Percentiles rank a stretch among this genome's conserved stretches.
These are phyloP conservation scores for Hyles lineata DNA, from an alignment of 2,888 invertebrate species.

Conservation along the genomic window DNA sequence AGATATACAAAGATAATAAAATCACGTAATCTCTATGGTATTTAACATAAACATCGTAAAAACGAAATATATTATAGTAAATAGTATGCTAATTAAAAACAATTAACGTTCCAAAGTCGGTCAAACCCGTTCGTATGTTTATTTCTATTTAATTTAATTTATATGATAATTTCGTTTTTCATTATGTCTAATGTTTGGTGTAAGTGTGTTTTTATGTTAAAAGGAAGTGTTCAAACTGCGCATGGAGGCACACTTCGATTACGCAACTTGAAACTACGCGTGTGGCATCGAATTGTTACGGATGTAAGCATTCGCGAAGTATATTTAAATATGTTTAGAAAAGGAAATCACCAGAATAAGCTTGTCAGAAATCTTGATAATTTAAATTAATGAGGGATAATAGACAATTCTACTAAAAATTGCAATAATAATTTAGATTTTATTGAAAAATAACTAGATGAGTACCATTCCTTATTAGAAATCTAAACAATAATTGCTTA, in stretches of 20 bases:
- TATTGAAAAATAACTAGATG: no score
- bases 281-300: neutral
- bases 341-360: neutral
- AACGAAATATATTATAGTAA: neutral
- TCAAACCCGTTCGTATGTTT: slow-evolving; percentile 38
- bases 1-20: neutral
- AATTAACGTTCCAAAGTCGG: slow-evolving; percentile 45
- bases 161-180: slow-evolving; percentile 43
- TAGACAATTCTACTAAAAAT: no score
- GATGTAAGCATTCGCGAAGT: slow-evolving; percentile 1
- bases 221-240: slow-evolving; percentile 37
- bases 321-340: neutral
- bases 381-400: no score
- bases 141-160: slow-evolving; percentile 42
- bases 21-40: neutral
- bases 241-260: slow-evolving; percentile 17
- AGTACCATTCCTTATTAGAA: no score
- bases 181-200: slow-evolving; percentile 14
- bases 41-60: neutral
- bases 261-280: slow-evolving; percentile 4
- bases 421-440: no score
- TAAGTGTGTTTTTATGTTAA: slow-evolving; percentile 33
- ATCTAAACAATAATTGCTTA: no score
- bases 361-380: no score
- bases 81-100: slow-evolving; percentile 38